Evolutionary conservation across 2,113 vertebrate species (phyloP).

Genomic region (Bombycilla garrulus): DNA sequence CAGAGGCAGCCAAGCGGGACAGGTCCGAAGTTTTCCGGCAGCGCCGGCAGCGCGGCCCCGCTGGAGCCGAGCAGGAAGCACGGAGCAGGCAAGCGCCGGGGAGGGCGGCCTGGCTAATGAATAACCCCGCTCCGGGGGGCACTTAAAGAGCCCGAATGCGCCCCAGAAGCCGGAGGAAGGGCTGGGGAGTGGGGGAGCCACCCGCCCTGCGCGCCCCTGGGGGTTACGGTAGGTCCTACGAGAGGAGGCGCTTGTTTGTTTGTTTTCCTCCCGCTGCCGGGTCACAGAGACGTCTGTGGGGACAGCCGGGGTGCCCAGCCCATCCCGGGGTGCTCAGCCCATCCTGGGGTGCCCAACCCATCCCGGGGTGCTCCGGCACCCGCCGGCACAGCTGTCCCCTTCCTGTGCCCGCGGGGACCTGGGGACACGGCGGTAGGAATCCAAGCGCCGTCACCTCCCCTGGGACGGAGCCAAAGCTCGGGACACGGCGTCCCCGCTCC

Average conservation of each 20-base stretch:
- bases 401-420: fast-evolving
- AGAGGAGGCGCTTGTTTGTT: not conserved
- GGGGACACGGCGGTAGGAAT: not conserved
- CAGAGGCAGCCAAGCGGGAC: not conserved
- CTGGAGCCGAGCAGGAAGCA: not conserved
- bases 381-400: not conserved
- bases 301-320: not conserved
- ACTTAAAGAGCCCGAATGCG: not conserved
- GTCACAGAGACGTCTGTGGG: not conserved
- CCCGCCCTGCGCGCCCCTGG: fast-evolving
- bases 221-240: not conserved
- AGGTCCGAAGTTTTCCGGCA: not conserved
- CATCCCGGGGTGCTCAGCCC: not conserved
- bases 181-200: fast-evolving
- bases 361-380: too few species aligned
- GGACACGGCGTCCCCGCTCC: not conserved
- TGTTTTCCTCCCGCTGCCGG: not conserved
- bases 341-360: fast-evolving
- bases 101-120: slow-evolving; percentile 3
- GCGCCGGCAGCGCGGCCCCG: not conserved
- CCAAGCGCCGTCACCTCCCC: not conserved
- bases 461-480: not conserved
- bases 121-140: not conserved
- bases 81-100: not conserved
- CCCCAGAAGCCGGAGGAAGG: not conserved